phyloP scores from a whole-genome alignment of 53 echinoderm and acorn worm genomes.

The Henricia sp. region DNA sequence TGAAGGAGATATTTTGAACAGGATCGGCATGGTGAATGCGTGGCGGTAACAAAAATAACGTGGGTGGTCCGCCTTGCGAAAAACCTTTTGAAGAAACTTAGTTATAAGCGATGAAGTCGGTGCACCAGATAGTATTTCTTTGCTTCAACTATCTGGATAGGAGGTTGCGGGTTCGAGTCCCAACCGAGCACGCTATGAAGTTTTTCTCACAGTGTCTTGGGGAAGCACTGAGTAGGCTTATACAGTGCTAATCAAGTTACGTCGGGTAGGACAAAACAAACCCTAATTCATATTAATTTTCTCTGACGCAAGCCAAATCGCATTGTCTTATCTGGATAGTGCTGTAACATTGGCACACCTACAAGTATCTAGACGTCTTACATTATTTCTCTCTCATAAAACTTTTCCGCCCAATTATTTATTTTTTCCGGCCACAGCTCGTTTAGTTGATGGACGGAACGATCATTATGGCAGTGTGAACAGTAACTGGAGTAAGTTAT shows the following conservation, averaged over 20 bases:
- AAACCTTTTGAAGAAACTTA: background rate
- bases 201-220: too few relatives aligned
- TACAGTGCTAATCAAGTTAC: too few relatives aligned
- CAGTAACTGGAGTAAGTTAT: slow-evolving; percentile 77
- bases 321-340: background rate
- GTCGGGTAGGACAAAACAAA: too few relatives aligned
- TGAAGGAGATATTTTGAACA: too few relatives aligned
- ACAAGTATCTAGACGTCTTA: background rate
- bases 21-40: background rate
- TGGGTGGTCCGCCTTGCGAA: background rate
- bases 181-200: too few relatives aligned
- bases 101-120: background rate
- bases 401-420: background rate
- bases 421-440: slow-evolving; percentile 69
- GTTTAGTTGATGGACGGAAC: slow-evolving; percentile 81
- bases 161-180: too few relatives aligned
- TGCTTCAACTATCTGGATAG: background rate
- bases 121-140: too few relatives aligned
- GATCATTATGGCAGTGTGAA: slow-evolving; percentile 88
- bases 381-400: slow-evolving; percentile 1
- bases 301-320: too few relatives aligned
- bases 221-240: too few relatives aligned
- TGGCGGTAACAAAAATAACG: background rate
- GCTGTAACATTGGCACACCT: background rate
- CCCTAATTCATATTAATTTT: too few relatives aligned